Percentiles rank a stretch among this genome's conserved stretches.
These are phyloP conservation scores for Ceratina australensis DNA, from an alignment of 1,140 invertebrate species.

Conservation along the genomic window DNA sequence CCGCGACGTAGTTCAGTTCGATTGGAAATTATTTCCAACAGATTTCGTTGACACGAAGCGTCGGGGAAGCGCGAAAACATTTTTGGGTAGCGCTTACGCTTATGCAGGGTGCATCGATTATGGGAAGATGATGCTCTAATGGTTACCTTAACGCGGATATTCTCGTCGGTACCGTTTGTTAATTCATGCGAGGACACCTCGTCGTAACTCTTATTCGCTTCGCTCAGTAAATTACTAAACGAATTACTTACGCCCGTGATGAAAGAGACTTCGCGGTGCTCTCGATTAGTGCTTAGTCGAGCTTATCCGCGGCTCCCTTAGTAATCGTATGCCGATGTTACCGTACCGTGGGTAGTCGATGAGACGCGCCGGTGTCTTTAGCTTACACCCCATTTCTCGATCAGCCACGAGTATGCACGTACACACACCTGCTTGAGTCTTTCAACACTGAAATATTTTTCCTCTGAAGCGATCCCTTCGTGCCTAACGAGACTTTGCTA, in stretches of 20 bases:
- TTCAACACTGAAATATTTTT: constrained; percentile 13
- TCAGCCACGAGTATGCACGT: constrained; percentile 49
- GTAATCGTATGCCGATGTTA: not conserved
- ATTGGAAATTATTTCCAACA: no score
- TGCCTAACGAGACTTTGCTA: constrained; percentile 34
- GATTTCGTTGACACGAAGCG: no score
- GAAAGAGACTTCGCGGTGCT: constrained; percentile 44
- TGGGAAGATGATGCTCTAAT: constrained; percentile 36
- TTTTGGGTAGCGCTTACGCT: not conserved
- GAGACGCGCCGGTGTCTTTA: constrained; percentile 54
- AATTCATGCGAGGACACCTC: constrained; percentile 61
- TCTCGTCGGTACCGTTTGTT: constrained; percentile 52
- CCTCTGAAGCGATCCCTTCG: constrained; percentile 31
- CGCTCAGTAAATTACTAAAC: constrained; percentile 69
- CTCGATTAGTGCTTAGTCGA: constrained; percentile 60
- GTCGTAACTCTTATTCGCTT: constrained; percentile 59
- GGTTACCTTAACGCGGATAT: constrained; percentile 41
- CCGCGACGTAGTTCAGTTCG: no score
- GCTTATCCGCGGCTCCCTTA: constrained; percentile 56
- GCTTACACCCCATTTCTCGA: constrained; percentile 65
- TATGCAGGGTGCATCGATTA: constrained; percentile 28
- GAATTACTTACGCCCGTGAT: constrained; percentile 68
- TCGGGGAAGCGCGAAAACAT: not conserved
- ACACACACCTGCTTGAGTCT: not conserved
- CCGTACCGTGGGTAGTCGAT: not conserved